A percentile compares a stretch with the other conserved stretches of the same genome.
These are phyloP conservation scores for Seriola quinqueradiata DNA, from an alignment of 2,113 vertebrate genomes.

Conservation along the genomic window DNA sequence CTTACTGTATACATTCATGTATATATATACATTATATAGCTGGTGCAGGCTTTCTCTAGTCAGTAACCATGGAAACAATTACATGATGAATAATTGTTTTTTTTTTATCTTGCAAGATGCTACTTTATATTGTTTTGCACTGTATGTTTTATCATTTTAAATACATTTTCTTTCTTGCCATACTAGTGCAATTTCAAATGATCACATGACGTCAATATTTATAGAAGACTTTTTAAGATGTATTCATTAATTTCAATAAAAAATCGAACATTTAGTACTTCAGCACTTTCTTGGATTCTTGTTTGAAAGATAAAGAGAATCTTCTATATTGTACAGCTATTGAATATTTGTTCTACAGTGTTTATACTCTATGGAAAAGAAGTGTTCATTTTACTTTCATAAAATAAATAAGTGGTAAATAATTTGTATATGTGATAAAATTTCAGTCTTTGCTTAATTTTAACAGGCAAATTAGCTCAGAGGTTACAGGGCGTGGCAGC, in stretches of 20 bases:
- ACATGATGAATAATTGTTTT: not conserved
- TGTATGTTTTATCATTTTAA: not conserved
- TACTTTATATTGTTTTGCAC: not conserved
- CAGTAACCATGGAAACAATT: not conserved
- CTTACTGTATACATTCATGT: not conserved
- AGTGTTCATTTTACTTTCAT: not conserved
- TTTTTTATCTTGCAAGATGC: not conserved
- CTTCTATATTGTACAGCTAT: not conserved
- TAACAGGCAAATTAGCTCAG: too few relatives aligned
- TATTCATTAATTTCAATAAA: not conserved
- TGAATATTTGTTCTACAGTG: not conserved
- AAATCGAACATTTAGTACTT: constrained; percentile 1
- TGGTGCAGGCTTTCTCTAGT: not conserved
- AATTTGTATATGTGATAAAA: not conserved
- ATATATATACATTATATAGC: not conserved
- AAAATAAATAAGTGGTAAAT: not conserved
- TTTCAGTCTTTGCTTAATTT: not conserved
- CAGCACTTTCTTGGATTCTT: not conserved
- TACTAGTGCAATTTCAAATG: not conserved
- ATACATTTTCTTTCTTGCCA: not conserved
- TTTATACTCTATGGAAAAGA: constrained; percentile 4
- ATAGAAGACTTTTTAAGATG: not conserved
- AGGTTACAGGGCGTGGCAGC: not conserved
- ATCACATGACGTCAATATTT: not conserved
- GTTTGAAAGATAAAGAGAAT: not conserved